These are phyloP conservation scores for Seira sanloemensis DNA, from an alignment of 2,888 invertebrate species.

Conservation along the genomic window DNA sequence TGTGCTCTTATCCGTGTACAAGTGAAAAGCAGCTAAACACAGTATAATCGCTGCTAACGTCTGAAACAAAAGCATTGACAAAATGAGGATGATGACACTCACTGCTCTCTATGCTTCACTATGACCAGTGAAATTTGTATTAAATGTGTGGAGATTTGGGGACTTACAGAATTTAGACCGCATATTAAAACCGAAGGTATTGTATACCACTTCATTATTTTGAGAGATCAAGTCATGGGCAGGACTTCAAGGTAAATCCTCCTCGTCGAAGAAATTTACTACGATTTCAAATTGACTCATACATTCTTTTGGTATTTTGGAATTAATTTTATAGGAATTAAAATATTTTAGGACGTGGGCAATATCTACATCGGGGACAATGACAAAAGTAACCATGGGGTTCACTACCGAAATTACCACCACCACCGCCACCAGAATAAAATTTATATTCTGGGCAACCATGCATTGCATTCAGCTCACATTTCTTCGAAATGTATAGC, in stretches of 20 bases:
- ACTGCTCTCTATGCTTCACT: too few species aligned
- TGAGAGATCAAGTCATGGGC: background rate
- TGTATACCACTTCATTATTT: slow-evolving; percentile 45
- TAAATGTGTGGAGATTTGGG: background rate
- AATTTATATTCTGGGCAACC: too few species aligned
- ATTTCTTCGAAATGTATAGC: too few species aligned
- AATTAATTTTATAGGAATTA: too few species aligned
- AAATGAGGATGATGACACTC: too few species aligned
- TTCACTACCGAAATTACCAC: background rate
- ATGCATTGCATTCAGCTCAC: too few species aligned
- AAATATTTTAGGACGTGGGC: too few species aligned
- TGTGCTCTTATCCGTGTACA: slow-evolving; percentile 41
- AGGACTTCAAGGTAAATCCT: background rate
- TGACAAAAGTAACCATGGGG: background rate
- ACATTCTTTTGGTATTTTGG: too few species aligned
- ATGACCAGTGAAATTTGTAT: background rate
- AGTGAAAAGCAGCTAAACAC: slow-evolving; percentile 30
- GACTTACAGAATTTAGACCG: slow-evolving; percentile 54
- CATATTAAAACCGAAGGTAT: slow-evolving; percentile 19
- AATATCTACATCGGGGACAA: too few species aligned
- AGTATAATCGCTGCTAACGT: slow-evolving; percentile 28
- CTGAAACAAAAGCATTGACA: slow-evolving; percentile 9
- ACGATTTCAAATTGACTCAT: too few species aligned
- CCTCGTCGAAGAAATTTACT: background rate
- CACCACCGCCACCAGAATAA: too few species aligned